Base-by-base conservation (phyloP, 64 coral and sea anemone species). In the Exaiptasia diaphana region DNA sequence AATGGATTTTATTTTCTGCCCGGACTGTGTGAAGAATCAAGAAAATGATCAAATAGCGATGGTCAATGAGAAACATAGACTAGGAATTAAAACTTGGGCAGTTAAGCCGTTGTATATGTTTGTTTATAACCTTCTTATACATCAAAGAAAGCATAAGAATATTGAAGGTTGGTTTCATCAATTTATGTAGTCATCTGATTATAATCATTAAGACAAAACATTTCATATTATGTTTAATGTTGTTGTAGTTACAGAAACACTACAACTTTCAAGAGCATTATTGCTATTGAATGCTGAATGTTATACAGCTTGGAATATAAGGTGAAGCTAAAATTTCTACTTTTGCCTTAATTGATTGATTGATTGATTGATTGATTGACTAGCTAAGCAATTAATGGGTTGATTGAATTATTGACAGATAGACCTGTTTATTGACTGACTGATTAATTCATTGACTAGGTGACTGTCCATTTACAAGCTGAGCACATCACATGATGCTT, bases 251-350 rank as follows among this genome's bases (percentile, higher is more conserved):
- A 93, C 85, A 53, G 91, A 88, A 40, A 63, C 54, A 17, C 38
- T 78, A 30, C 91, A 93, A 61, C 61, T 84, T 5, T 87, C 70
- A 42, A 83, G 91, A 84, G 91, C 91, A 44, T 61, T 93, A 31
- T 36, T 93, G 24, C 55, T 93, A 11, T 48, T 89, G 13, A 87
- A 49, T 71, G 85, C 91, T 35, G 91, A 93, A 12, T 93, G 91
- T 55, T 83, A 76, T 38, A 69, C 87, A 71, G 91, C 79, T 17
- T 93, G 91, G 91, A 93, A 93, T 44, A 44, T 37, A 28, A 93
- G 91, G 91, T 93, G 49, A 61, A 12, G 4, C 7, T 63, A 24
- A 3, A 79, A 31, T 37, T 43, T 39, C n/a, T 60, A n/a, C n/a
- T n/a, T n/a, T n/a, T n/a, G n/a, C n/a, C n/a, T n/a, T n/a, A n/a